Base-by-base conservation (phyloP, 2,888 invertebrate species). In the Helobdella robusta region DNA sequence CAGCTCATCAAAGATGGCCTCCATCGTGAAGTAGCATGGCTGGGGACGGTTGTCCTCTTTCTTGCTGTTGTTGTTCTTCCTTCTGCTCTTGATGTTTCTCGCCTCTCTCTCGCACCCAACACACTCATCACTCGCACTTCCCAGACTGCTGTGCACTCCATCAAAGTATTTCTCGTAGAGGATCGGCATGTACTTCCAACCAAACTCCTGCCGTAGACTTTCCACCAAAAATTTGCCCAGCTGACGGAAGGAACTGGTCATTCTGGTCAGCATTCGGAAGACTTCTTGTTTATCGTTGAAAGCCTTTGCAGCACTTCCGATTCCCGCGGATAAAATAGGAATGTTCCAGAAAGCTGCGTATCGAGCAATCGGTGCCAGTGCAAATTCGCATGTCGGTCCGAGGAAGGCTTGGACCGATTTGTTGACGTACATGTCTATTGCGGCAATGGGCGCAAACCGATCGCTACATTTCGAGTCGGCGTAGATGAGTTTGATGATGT, bases 321-420 rank as follows among this genome's bases (percentile, higher is more conserved):
- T 77, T 0, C 78, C 78, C 0, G 77, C 73, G 4, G 91, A 91
- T 72, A 91, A 89, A 73, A 91, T 88, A 0, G 91, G 91, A 0
- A 87, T 86, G 77, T 91, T 89, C 91, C 91, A 91, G 77, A 89
- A 69, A 4, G 89, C 88, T 0, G 89, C 89, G 70, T 91, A 83
- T 66, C 90, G 82, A 2, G 91, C 91, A 1, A 91, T 90, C 0
- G 91, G 91, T 74, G 91, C 91, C 72, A 91, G 77, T 2, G 90
- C 89, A 56, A 89, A 77, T 66, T 77, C 77, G 67, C 76, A 77
- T 0, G 75, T 73, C 0, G 77, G 77, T 1, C 78, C 77, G 6
- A 78, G 68, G 61, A 76, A 76, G 6, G 74, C 71, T 59, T 74
- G 69, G 1, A 73, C 70, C 5, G 64, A 64, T 2, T 66, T 67